Percentiles rank a stretch among this genome's conserved stretches.
phyloP scores from a whole-genome alignment of 2,113 vertebrate genomes.

The Neolamprologus kungweensis region DNA sequence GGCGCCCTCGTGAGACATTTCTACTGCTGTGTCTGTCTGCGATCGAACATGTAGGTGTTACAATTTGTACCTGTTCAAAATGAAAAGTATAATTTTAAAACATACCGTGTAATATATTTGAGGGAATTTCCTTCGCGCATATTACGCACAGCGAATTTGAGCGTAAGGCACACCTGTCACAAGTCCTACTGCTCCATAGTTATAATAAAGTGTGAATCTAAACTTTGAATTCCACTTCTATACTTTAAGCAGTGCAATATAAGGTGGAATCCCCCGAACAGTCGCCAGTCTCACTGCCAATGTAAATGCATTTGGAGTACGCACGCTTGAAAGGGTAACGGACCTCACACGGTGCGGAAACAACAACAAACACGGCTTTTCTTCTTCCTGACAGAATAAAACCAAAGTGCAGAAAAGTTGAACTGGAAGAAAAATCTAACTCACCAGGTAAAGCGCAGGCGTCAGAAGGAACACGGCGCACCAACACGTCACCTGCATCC shows the following conservation, averaged over 20 bases:
- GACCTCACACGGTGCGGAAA: neutral
- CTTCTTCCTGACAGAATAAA: neutral
- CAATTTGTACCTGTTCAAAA: neutral
- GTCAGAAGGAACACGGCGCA: conserved; percentile 89
- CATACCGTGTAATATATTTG: neutral
- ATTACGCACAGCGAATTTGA: neutral
- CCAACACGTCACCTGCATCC: conserved; percentile 91
- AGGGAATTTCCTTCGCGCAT: neutral
- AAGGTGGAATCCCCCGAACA: neutral
- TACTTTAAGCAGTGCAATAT: neutral
- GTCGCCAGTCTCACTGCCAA: neutral
- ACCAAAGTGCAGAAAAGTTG: neutral
- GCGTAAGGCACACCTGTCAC: neutral
- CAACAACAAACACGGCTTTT: neutral
- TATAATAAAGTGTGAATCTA: neutral
- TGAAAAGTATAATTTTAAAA: neutral
- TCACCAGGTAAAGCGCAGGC: conserved; percentile 88
- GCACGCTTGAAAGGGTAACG: neutral
- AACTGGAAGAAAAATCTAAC: conserved; percentile 41
- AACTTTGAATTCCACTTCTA: neutral
- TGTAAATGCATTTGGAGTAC: neutral
- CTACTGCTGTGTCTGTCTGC: neutral
- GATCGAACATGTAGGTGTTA: neutral
- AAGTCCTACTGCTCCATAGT: neutral
- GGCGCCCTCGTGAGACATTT: conserved; percentile 62